These are phyloP conservation scores for Peromyscus melanophrys DNA, from an alignment of 2,797 vertebrate species.

Conservation along the genomic window DNA sequence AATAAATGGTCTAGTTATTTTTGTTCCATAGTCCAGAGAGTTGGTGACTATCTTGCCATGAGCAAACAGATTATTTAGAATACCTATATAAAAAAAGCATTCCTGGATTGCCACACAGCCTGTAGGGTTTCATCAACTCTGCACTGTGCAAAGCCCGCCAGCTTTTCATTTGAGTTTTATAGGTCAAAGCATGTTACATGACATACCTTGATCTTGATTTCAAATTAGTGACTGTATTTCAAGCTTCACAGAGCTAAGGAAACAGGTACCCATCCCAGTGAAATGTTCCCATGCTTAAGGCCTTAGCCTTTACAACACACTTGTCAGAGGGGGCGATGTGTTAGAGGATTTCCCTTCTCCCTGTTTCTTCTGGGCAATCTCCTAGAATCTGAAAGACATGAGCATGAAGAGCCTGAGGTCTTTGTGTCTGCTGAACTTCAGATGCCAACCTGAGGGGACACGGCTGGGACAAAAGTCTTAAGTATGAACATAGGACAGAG, in stretches of 20 bases:
- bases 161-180: background rate
- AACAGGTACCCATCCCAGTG: background rate
- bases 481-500: background rate
- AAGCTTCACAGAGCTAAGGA: background rate
- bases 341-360: background rate
- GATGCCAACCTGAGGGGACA: background rate
- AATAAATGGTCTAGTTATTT: background rate
- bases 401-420: background rate
- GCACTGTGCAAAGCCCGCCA: background rate
- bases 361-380: background rate
- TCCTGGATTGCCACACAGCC: background rate
- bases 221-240: background rate
- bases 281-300: background rate
- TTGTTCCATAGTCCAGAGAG: background rate
- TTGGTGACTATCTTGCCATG: background rate
- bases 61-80: background rate
- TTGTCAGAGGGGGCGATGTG: background rate
- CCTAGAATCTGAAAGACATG: background rate
- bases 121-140: background rate
- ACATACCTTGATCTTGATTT: background rate
- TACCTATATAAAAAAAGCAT: background rate
- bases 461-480: background rate
- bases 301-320: background rate
- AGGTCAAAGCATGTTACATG: background rate
- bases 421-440: background rate